A percentile compares a stretch with the other conserved stretches of the same genome.
phyloP scores from a whole-genome alignment of 1,140 invertebrate species.

The Drosophila murphyi region DNA sequence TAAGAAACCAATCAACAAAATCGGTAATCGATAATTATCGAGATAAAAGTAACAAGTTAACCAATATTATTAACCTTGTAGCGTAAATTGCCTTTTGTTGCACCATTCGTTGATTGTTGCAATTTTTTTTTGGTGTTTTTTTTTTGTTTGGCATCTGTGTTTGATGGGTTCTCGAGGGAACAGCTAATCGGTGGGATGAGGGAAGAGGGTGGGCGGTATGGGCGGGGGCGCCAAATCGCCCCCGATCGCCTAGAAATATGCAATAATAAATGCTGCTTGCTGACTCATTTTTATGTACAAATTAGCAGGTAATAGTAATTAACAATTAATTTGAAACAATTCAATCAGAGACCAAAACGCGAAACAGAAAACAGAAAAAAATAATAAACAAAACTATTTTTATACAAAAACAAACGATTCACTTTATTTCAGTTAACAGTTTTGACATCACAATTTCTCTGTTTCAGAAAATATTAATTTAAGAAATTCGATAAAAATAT shows the following conservation, averaged over 20 bases:
- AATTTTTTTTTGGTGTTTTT: neutral
- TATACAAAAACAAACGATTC: slow-evolving; percentile 12
- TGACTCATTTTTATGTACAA: slow-evolving; percentile 79
- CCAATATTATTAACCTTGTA: slow-evolving; percentile 27
- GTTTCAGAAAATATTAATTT: no score
- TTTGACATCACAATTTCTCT: no score
- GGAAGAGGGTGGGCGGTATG: no score
- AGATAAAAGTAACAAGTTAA: slow-evolving; percentile 17
- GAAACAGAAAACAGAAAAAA: slow-evolving; percentile 34
- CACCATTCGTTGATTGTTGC: slow-evolving; percentile 29
- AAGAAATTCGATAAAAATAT: no score
- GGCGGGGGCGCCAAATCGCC: neutral
- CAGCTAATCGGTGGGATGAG: neutral
- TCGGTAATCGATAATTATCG: slow-evolving; percentile 1
- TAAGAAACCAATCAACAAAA: slow-evolving; percentile 1
- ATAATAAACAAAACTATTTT: slow-evolving; percentile 33
- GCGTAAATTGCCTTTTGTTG: slow-evolving; percentile 44
- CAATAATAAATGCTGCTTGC: slow-evolving; percentile 79
- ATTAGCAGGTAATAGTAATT: slow-evolving; percentile 66
- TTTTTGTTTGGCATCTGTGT: neutral
- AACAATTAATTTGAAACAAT: slow-evolving; percentile 72
- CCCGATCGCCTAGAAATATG: slow-evolving; percentile 37
- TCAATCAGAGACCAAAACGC: slow-evolving; percentile 66
- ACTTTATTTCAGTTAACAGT: neutral
- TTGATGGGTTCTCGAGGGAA: neutral